These are phyloP conservation scores for Characodon lateralis DNA, from an alignment of 2,797 vertebrate species.

Conservation along the genomic window DNA sequence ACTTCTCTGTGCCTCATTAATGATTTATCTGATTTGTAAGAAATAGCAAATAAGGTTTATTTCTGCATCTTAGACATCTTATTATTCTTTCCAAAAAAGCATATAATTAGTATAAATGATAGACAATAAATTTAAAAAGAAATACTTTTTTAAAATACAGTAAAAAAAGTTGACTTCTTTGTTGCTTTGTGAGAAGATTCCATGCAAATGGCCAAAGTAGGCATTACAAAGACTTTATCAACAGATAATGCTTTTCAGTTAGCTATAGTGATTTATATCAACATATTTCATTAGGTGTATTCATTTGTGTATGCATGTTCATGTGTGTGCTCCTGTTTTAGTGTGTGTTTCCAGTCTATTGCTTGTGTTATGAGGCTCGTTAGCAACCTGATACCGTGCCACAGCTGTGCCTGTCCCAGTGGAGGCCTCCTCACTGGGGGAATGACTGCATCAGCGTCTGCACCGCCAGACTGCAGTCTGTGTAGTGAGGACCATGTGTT, in stretches of 20 bases:
- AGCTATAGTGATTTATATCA: background rate
- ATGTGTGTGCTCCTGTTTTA: background rate
- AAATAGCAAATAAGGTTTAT: no score
- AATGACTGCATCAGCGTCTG: constrained; percentile 65
- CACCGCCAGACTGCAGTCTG: constrained; percentile 56
- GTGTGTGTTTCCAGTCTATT: constrained; percentile 41
- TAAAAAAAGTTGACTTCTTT: no score
- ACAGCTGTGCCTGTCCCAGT: constrained; percentile 75
- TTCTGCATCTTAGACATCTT: no score
- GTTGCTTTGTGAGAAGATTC: no score
- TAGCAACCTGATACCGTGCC: constrained; percentile 75
- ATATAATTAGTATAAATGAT: background rate
- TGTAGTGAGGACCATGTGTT: constrained; percentile 13
- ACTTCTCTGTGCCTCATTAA: no score
- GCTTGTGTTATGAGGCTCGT: constrained; percentile 75
- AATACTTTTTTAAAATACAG: background rate
- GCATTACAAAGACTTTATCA: background rate
- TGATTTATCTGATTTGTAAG: no score
- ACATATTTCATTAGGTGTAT: background rate
- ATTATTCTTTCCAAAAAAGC: no score
- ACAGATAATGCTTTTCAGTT: background rate
- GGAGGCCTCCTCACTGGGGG: constrained; percentile 67
- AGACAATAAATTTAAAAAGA: background rate
- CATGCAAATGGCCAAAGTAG: background rate
- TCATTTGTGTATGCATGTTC: background rate